These are phyloP conservation scores for Pristionchus fissidentatus DNA, from an alignment of 2,888 invertebrate genomes.

Conservation along the genomic window DNA sequence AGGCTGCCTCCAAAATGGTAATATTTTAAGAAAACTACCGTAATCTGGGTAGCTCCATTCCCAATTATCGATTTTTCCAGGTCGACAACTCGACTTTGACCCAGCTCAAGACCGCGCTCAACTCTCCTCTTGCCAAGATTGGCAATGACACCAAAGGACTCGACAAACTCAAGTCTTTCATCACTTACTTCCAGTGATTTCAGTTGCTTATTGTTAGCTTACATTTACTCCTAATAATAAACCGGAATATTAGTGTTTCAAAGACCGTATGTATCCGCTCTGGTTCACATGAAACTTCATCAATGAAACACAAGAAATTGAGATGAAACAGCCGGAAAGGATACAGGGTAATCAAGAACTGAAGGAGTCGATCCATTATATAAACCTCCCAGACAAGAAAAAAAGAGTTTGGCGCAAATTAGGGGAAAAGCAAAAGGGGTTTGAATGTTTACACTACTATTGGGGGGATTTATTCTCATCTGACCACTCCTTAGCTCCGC, in stretches of 20 bases:
- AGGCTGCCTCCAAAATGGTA: slow-evolving; percentile 19
- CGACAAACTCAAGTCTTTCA: slow-evolving; percentile 13
- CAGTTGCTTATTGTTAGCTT: background rate
- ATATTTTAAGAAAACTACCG: background rate
- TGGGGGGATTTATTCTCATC: background rate
- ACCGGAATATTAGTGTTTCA: background rate
- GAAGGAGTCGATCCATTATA: background rate
- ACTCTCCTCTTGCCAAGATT: slow-evolving; percentile 28
- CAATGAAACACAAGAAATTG: background rate
- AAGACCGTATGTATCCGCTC: background rate
- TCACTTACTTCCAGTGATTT: slow-evolving; percentile 29
- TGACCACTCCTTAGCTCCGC: too few relatives aligned
- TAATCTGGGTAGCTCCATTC: background rate
- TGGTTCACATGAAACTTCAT: background rate
- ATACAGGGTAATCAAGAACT: background rate
- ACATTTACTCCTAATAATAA: background rate
- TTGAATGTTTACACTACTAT: background rate
- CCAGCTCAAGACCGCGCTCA: slow-evolving; percentile 17
- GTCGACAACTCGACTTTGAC: slow-evolving; percentile 1
- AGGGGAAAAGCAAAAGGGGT: background rate
- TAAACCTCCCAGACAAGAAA: background rate
- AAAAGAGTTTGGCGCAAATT: background rate
- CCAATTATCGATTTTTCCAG: background rate
- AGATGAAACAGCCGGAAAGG: background rate
- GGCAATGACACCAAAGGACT: slow-evolving; percentile 6